phyloP scores from a whole-genome alignment of 2,888 invertebrate genomes.

The Augiades crinisus region DNA sequence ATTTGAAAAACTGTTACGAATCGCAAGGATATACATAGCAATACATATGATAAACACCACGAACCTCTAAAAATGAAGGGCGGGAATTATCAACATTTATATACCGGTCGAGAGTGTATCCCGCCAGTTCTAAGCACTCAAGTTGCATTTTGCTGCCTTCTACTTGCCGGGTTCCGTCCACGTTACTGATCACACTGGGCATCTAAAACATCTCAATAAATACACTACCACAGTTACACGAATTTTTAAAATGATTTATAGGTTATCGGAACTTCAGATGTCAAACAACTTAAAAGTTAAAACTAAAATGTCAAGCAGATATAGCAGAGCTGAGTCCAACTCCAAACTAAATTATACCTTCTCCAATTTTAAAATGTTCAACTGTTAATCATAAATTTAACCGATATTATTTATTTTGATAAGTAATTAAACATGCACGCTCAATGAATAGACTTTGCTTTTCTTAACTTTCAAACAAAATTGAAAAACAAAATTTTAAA shows the following conservation, averaged over 20 bases:
- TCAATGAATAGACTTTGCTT: too few relatives aligned
- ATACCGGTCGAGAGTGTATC: conserved; percentile 90
- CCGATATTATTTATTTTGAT: too few relatives aligned
- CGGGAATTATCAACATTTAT: conserved; percentile 85
- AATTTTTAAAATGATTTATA: conserved; percentile 12
- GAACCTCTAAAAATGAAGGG: conserved; percentile 85
- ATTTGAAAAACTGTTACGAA: too few relatives aligned
- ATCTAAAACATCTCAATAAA: conserved; percentile 52
- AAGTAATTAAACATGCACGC: too few relatives aligned
- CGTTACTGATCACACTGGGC: conserved; percentile 61
- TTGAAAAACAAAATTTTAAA: too few relatives aligned
- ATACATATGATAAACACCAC: conserved; percentile 34
- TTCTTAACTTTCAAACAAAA: too few relatives aligned
- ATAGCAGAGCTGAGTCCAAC: too few relatives aligned
- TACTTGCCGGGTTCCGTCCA: conserved; percentile 49
- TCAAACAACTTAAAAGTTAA: not conserved
- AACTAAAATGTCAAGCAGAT: not conserved
- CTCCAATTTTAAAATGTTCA: not conserved
- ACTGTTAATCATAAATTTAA: too few relatives aligned
- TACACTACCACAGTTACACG: not conserved
- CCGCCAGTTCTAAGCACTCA: conserved; percentile 89
- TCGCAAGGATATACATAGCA: too few relatives aligned
- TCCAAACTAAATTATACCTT: too few relatives aligned
- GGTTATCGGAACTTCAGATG: conserved; percentile 20
- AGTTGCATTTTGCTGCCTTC: conserved; percentile 75